These are phyloP conservation scores for Venturia canescens DNA, from an alignment of 1,140 invertebrate genomes.

Conservation along the genomic window DNA sequence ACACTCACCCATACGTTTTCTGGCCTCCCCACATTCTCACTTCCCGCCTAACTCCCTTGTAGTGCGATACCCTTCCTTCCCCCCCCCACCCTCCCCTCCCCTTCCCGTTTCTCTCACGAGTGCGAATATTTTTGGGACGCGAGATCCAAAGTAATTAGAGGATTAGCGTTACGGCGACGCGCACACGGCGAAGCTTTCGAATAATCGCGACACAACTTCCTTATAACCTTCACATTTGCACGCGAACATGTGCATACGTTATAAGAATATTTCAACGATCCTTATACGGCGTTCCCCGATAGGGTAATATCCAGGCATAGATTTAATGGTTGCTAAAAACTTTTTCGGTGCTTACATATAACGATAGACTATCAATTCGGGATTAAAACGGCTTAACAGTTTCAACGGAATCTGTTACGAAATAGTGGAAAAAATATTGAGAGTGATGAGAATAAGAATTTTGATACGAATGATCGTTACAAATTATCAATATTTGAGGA, in stretches of 20 bases:
- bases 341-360: too few species aligned
- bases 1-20: not conserved
- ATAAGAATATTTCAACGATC: not conserved
- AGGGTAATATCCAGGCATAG: too few species aligned
- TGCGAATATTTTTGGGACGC: conserved; percentile 34
- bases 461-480: too few species aligned
- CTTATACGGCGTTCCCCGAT: not conserved
- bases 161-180: conserved; percentile 27
- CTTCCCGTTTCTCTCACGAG: not conserved
- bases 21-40: conserved; percentile 21
- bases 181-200: conserved; percentile 18
- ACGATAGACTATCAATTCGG: too few species aligned
- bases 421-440: too few species aligned
- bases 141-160: conserved; percentile 37
- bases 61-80: not conserved
- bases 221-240: not conserved
- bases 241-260: not conserved
- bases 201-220: not conserved
- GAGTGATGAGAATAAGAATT: too few species aligned
- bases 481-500: too few species aligned
- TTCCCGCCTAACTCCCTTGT: not conserved
- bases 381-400: too few species aligned
- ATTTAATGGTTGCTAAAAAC: too few species aligned
- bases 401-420: too few species aligned
- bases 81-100: conserved; percentile 12